These are phyloP conservation scores for Zapus hudsonius DNA, from an alignment of 2,113 vertebrate species.

Conservation along the genomic window DNA sequence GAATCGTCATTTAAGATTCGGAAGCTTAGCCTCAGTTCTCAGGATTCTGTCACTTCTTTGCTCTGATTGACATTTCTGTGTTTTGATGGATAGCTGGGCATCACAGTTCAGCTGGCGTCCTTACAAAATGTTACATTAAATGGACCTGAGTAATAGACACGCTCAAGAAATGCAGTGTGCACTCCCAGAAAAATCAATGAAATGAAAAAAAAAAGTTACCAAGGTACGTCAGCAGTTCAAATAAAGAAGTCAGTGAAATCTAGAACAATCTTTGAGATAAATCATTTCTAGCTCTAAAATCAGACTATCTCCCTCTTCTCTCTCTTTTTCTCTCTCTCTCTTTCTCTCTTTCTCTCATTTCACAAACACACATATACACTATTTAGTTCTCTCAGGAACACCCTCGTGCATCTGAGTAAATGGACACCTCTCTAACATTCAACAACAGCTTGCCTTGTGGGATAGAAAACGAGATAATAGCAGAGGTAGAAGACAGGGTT, in stretches of 20 bases:
- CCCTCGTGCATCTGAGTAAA: not conserved
- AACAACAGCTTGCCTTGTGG: not conserved
- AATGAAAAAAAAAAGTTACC: not conserved
- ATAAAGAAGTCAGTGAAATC: not conserved
- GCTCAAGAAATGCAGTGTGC: not conserved
- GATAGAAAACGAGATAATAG: not conserved
- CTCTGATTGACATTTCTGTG: not conserved
- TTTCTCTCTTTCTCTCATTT: not conserved
- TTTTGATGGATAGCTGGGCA: not conserved
- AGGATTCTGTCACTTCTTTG: slow-evolving; percentile 1
- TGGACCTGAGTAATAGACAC: not conserved
- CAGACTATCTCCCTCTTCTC: not conserved
- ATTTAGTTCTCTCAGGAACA: not conserved
- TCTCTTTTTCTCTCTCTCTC: too few species aligned
- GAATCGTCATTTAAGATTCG: not conserved
- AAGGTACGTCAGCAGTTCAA: not conserved
- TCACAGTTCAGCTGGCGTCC: not conserved
- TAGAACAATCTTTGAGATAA: not conserved
- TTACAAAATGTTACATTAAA: not conserved
- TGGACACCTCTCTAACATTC: not conserved
- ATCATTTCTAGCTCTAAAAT: slow-evolving; percentile 12
- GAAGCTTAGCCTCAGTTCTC: not conserved
- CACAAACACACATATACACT: not conserved
- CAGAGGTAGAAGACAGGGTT: not conserved
- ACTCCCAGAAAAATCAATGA: not conserved